A percentile compares a stretch with the other conserved stretches of the same genome.
Evolutionary conservation across 2,888 invertebrate genomes (phyloP).

Genomic region (Caenorhabditis sp.): DNA sequence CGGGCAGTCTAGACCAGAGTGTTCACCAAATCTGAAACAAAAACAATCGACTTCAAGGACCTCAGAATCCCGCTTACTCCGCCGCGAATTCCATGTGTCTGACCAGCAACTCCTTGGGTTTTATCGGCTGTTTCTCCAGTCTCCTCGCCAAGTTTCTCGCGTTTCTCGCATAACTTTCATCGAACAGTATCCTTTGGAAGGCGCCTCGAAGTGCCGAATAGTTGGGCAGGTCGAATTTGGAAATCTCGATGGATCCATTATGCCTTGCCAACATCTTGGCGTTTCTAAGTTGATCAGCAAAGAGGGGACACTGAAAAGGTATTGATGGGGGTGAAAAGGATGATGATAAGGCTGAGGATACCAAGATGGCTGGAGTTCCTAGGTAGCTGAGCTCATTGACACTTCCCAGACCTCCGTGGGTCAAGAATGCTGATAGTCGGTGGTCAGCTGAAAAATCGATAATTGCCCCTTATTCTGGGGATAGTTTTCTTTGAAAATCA

Average conservation of each 20-base stretch:
- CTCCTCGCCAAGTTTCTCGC: slow-evolving; percentile 31
- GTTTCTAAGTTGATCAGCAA: slow-evolving; percentile 65
- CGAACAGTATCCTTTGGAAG: slow-evolving; percentile 35
- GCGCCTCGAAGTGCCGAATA: slow-evolving; percentile 23
- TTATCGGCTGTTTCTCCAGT: slow-evolving; percentile 42
- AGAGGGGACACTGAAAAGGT: slow-evolving; percentile 56
- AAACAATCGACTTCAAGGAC: too few relatives aligned
- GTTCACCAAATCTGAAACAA: slow-evolving; percentile 56
- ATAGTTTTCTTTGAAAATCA: not conserved
- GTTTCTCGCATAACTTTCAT: slow-evolving; percentile 22
- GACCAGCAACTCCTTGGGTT: slow-evolving; percentile 42
- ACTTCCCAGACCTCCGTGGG: slow-evolving; percentile 56
- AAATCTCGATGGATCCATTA: slow-evolving; percentile 47
- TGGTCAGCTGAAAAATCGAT: slow-evolving; percentile 44
- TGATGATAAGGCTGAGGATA: not conserved
- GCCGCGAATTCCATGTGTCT: slow-evolving; percentile 49
- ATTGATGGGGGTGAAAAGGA: not conserved
- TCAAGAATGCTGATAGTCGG: slow-evolving; percentile 42
- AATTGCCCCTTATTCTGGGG: not conserved
- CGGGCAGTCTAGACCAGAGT: slow-evolving; percentile 40
- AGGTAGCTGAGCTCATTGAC: slow-evolving; percentile 46
- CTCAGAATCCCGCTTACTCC: too few relatives aligned
- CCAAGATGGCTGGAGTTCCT: slow-evolving; percentile 44
- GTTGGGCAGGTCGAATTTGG: slow-evolving; percentile 49
- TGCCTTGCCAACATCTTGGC: slow-evolving; percentile 52